Conservation (phyloP, 2,797 vertebrate genomes). For the Sebastes kiyomatsui region DNA sequence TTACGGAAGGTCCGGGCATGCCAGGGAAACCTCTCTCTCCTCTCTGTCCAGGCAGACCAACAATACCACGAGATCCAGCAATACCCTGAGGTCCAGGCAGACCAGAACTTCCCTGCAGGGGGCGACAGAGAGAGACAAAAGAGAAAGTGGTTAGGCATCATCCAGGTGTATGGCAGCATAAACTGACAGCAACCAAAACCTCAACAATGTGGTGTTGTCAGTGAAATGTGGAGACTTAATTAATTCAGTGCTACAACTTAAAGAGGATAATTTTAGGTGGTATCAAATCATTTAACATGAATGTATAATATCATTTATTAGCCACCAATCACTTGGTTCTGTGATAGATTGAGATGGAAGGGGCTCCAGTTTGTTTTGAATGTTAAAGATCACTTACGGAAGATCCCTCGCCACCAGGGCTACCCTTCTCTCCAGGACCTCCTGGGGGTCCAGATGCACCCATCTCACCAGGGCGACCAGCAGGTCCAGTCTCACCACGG, state of each 20-base stretch:
- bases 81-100: conserved; percentile 92
- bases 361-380: not conserved
- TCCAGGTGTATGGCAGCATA: not conserved
- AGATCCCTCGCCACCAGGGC: conserved; percentile 88
- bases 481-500: conserved; percentile 95
- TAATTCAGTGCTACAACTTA: not conserved
- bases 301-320: not conserved
- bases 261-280: not conserved
- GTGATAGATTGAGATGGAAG: not conserved
- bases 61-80: conserved; percentile 92
- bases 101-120: conserved; percentile 87
- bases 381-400: conserved; percentile 81
- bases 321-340: not conserved
- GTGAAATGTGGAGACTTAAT: not conserved
- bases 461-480: conserved; percentile 91
- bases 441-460: conserved; percentile 90
- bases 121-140: conserved; percentile 13
- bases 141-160: conserved; percentile 5
- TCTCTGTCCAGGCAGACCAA: conserved; percentile 93
- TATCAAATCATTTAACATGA: not conserved
- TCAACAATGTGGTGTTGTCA: not conserved
- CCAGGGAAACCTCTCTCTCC: conserved; percentile 97
- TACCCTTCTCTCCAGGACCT: conserved; percentile 91
- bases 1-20: conserved; percentile 88
- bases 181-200: not conserved